phyloP scores from a whole-genome alignment of 2,888 invertebrate species.

The Synanthedon formicaeformis region DNA sequence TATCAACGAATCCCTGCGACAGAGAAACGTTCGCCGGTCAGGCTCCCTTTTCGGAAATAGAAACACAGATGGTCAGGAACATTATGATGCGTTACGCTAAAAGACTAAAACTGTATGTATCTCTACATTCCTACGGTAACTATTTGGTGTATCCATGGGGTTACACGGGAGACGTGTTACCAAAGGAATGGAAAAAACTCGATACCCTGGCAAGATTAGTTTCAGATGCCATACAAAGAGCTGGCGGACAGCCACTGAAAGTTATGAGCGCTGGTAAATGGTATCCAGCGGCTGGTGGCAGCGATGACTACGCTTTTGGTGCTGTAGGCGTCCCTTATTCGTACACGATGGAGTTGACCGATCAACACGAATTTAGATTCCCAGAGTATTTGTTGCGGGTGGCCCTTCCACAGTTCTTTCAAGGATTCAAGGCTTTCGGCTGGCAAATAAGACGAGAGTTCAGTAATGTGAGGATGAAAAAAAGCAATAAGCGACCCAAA shows the following conservation, averaged over 20 bases:
- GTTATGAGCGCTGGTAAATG: constrained; percentile 67
- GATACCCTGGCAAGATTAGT: constrained; percentile 46
- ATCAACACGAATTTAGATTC: constrained; percentile 73
- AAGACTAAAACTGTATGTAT: constrained; percentile 74
- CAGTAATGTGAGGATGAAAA: not conserved
- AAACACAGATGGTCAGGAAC: constrained; percentile 66
- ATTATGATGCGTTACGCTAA: constrained; percentile 58
- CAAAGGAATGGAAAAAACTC: constrained; percentile 57
- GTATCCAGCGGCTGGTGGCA: constrained; percentile 73
- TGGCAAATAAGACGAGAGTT: constrained; percentile 41
- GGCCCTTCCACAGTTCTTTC: constrained; percentile 44
- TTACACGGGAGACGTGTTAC: constrained; percentile 58
- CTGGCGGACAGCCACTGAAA: constrained; percentile 53
- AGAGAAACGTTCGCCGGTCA: constrained; percentile 72
- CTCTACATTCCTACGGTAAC: constrained; percentile 77
- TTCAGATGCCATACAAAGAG: constrained; percentile 42
- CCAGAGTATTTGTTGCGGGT: constrained; percentile 57
- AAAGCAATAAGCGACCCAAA: not conserved
- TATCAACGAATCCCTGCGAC: constrained; percentile 72
- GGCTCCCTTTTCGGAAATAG: constrained; percentile 72
- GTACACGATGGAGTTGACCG: constrained; percentile 73
- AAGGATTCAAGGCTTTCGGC: constrained; percentile 45
- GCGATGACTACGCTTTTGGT: constrained; percentile 73
- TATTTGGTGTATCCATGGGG: constrained; percentile 76
- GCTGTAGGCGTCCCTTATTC: constrained; percentile 64